Percentiles rank a stretch among this genome's conserved stretches.
These are phyloP conservation scores for Hydractinia echinata DNA, from an alignment of 30 jellyfish, hydroid and myxozoan genomes.

Conservation along the genomic window DNA sequence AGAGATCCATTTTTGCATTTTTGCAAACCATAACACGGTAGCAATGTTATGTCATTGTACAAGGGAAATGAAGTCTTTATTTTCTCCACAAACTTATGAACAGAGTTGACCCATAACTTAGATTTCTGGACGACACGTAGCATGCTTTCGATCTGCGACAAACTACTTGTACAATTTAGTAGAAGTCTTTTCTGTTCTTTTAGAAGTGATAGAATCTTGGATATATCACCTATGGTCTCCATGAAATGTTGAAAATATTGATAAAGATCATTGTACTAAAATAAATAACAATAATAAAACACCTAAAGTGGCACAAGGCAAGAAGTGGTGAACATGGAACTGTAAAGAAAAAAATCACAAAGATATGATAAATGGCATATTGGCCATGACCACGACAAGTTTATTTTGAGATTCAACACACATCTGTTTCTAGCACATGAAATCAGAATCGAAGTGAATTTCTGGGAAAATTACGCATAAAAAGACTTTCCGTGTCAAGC, in stretches of 20 bases:
- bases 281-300: not conserved
- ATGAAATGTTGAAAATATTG: constrained; percentile 54
- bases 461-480: no score
- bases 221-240: constrained; percentile 31
- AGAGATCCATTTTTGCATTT: constrained; percentile 24
- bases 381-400: no score
- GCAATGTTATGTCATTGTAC: constrained; percentile 45
- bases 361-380: no score
- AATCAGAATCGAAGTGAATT: no score
- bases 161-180: not conserved
- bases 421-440: no score
- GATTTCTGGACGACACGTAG: constrained; percentile 23
- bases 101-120: constrained; percentile 45
- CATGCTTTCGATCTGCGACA: not conserved
- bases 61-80: constrained; percentile 36
- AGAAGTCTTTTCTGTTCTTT: constrained; percentile 33
- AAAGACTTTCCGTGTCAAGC: no score
- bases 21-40: constrained; percentile 22
- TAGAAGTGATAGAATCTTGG: constrained; percentile 32
- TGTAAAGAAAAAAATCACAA: no score
- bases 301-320: no score
- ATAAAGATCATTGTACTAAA: constrained; percentile 53
- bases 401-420: no score
- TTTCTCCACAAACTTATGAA: constrained; percentile 41
- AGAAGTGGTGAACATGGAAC: no score